phyloP scores from a whole-genome alignment of 2,888 invertebrate genomes.

The Mesorhabditis belari region DNA sequence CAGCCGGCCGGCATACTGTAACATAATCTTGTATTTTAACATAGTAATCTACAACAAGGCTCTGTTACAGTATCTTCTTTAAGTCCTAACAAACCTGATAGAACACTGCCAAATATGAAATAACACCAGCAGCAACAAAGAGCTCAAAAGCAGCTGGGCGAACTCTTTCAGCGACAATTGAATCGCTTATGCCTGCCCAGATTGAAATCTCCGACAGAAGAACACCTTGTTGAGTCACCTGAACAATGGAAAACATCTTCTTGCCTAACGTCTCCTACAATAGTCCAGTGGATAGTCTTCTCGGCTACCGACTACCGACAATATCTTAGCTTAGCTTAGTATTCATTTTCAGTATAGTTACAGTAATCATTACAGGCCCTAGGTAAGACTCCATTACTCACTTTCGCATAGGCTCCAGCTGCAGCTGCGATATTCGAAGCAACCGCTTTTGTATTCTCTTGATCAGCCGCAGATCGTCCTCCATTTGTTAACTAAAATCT shows the following conservation, averaged over 20 bases:
- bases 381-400: not conserved
- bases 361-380: conserved; percentile 2
- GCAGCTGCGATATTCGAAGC: conserved; percentile 22
- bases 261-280: not conserved
- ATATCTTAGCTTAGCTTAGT: not conserved
- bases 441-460: conserved; percentile 19
- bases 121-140: conserved; percentile 77
- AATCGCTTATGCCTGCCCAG: conserved; percentile 16
- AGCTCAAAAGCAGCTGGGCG: conserved; percentile 97
- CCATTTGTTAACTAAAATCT: conserved; percentile 22
- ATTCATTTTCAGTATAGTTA: not conserved
- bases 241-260: not conserved
- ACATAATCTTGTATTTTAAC: too few relatives aligned
- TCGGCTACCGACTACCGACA: too few relatives aligned
- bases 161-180: conserved; percentile 24
- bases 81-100: conserved; percentile 17
- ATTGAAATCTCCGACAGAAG: conserved; percentile 18
- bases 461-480: conserved; percentile 27
- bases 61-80: too few relatives aligned
- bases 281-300: not conserved
- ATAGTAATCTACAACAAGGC: too few relatives aligned
- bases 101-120: conserved; percentile 75
- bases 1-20: too few relatives aligned
- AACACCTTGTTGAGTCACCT: conserved; percentile 15
- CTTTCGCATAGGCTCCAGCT: conserved; percentile 11